These are phyloP conservation scores for Spinus pinus DNA, from an alignment of 2,797 vertebrate genomes.

Conservation along the genomic window DNA sequence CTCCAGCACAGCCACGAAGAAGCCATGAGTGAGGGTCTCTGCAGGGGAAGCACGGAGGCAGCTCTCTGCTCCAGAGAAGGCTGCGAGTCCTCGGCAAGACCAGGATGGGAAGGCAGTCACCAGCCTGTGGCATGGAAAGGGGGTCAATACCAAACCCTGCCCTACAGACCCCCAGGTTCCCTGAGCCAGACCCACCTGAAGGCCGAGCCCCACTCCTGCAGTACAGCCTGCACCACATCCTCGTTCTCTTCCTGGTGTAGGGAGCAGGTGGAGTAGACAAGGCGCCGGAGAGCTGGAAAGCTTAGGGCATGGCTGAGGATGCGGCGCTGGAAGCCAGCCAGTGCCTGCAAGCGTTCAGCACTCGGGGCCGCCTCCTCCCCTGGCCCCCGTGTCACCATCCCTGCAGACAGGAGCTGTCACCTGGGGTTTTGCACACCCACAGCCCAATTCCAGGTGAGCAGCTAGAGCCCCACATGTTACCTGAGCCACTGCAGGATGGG, in stretches of 20 bases:
- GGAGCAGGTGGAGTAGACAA: constrained; percentile 95
- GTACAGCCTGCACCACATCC: constrained; percentile 80
- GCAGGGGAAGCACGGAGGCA: constrained; percentile 86
- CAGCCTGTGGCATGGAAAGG: constrained; percentile 67
- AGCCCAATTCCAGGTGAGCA: fast-evolving
- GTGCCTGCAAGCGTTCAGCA: constrained; percentile 77
- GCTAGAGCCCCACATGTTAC: constrained; percentile 48
- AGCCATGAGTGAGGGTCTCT: constrained; percentile 87
- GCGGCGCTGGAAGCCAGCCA: constrained; percentile 87
- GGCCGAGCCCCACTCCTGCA: constrained; percentile 71
- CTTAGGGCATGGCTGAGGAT: constrained; percentile 82
- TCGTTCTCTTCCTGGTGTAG: constrained; percentile 86
- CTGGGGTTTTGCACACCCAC: fast-evolving
- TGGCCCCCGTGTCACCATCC: constrained; percentile 78
- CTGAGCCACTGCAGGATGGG: constrained; percentile 96
- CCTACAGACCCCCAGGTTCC: fast-evolving
- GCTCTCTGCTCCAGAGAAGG: constrained; percentile 73
- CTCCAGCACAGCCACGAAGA: constrained; percentile 91
- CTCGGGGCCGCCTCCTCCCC: background rate
- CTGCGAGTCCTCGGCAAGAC: constrained; percentile 84
- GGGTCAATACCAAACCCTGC: background rate
- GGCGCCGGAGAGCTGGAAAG: constrained; percentile 82
- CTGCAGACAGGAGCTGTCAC: constrained; percentile 35
- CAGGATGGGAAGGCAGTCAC: constrained; percentile 81
- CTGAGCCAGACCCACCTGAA: constrained; percentile 79